A percentile compares a stretch with the other conserved stretches of the same genome.
phyloP scores from a whole-genome alignment of 2,113 vertebrate species.

The Cisticola juncidis region DNA sequence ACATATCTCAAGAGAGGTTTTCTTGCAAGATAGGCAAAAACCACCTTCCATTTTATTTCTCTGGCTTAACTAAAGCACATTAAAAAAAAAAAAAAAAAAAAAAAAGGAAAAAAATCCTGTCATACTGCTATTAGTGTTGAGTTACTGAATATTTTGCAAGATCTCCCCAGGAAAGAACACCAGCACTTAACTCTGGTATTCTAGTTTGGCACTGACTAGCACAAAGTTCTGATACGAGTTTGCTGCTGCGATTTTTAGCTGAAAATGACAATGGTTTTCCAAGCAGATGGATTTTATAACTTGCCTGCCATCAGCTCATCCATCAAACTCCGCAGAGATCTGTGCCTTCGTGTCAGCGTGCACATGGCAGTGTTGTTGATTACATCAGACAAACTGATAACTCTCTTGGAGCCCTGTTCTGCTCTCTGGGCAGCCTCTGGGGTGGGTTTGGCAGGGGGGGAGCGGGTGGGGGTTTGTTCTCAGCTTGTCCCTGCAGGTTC shows the following conservation, averaged over 20 bases:
- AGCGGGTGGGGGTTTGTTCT: not conserved
- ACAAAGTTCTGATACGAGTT: not conserved
- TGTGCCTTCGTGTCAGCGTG: not conserved
- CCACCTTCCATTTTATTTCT: not conserved
- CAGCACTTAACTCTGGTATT: not conserved
- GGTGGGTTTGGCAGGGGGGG: not conserved
- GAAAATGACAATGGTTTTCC: conserved; percentile 35
- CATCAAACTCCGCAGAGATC: not conserved
- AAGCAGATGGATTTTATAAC: conserved; percentile 50
- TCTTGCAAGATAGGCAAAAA: not conserved
- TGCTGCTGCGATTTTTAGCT: conserved; percentile 32
- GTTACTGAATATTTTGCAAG: not conserved
- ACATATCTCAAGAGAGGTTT: not conserved
- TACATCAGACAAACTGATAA: not conserved
- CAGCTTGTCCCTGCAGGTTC: not conserved
- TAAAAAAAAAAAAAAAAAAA: not conserved
- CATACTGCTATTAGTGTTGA: not conserved
- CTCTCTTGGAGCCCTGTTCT: not conserved
- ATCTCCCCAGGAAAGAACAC: not conserved
- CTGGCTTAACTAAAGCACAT: not conserved
- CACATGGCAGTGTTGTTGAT: not conserved
- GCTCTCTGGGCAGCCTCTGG: not conserved
- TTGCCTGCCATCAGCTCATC: conserved; percentile 37
- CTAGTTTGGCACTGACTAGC: not conserved
- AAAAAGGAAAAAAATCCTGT: fast-evolving